Evolutionary conservation across 1,140 invertebrate species (phyloP), one percentile per base, ranked within the genome.

Genomic region (Eumaeus atala): DNA sequence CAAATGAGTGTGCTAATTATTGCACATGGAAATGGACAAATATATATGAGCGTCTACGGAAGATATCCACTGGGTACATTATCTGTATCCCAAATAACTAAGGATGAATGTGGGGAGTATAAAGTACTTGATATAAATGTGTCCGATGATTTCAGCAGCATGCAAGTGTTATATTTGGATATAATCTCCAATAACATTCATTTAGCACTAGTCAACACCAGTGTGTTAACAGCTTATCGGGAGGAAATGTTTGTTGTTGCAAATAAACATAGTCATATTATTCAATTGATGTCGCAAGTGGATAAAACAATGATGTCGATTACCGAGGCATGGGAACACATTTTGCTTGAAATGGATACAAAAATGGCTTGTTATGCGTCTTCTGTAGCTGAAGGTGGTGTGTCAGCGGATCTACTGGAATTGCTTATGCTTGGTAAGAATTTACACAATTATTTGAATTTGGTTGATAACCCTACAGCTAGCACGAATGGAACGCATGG

Each of bases 241-340:
- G 88, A 90, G 53, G 93, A 95, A 77, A 87, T 95, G 54, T 90
- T 92, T 67, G 84, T 91, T 17, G 83, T 96, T 11, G 92, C 93
- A 10, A 87, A 90, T 7, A 94, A 94, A 74, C 92, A 94, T 85
- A 91, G 91, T 8, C 90, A 94, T 67, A 90, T 95, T 10, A 74
- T 89, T 10, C 89, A 89, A 59, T 83, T 93, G 7, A 72, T 93
- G 44, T 91, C 91, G 67, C 94, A 95, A 74, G 88, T 95, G 21
- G 91, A 91, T 35, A 91, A 92, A 64, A 94, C 94, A 2, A 92
- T 96, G 75, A 91, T 91, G 63, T 93, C 94, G n/a, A 94, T 98
- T 67, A 93, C 91, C 44, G 96, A 98, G 88, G 94, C 95, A 0
- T 98, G 96, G 95, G 97, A 98, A 87, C 96, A 95, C 58, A 96